Conservation (phyloP, 1,140 invertebrate genomes). For the Odontomachus brunneus region DNA sequence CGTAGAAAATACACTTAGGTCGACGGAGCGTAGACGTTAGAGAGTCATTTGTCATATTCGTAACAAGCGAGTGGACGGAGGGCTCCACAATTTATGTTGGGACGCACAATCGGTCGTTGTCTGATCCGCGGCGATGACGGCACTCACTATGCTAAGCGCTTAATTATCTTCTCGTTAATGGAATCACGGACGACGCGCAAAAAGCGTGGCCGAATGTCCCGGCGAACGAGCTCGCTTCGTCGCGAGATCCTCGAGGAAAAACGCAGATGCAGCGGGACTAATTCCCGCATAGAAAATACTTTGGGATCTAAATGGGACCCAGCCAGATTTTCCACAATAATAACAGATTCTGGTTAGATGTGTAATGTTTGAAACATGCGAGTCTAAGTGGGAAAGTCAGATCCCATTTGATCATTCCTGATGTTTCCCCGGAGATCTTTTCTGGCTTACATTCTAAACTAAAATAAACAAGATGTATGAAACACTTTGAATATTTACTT, state of each 20-base stretch:
- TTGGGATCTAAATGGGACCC: too few species aligned
- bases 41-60: conserved; percentile 27
- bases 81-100: conserved; percentile 19
- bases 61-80: neutral
- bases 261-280: neutral
- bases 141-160: neutral
- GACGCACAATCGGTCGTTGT: conserved; percentile 6
- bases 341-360: too few species aligned
- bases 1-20: conserved; percentile 41
- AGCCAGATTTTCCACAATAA: too few species aligned
- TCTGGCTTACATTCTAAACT: too few species aligned
- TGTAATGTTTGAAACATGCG: too few species aligned
- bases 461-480: too few species aligned
- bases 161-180: conserved; percentile 19
- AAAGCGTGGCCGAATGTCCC: neutral
- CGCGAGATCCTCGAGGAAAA: neutral
- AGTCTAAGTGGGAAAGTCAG: too few species aligned
- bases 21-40: neutral
- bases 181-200: neutral
- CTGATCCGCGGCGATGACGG: neutral
- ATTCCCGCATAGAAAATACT: too few species aligned
- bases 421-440: too few species aligned
- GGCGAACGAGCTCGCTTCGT: neutral
- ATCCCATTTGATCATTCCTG: too few species aligned
- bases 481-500: too few species aligned